phyloP scores from a whole-genome alignment of 1,140 invertebrate species.

The Plodia interpunctella region DNA sequence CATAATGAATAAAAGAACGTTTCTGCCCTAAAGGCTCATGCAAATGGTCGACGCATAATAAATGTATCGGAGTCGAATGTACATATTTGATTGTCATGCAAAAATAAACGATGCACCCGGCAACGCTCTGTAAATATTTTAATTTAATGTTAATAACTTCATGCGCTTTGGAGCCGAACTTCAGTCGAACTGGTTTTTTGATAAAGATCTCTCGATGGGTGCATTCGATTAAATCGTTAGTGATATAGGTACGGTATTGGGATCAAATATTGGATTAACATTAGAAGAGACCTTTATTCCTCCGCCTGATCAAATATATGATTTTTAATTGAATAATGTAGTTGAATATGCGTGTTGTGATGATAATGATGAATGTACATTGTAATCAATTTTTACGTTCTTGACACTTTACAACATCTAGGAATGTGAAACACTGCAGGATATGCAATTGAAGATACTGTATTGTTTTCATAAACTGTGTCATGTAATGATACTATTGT shows the following conservation, averaged over 20 bases:
- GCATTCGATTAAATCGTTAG: conserved; percentile 36
- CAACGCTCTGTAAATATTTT: conserved; percentile 38
- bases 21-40: conserved; percentile 37
- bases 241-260: conserved; percentile 17
- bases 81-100: conserved; percentile 51
- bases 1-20: conserved; percentile 52
- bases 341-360: too few species aligned
- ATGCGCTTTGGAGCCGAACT: conserved; percentile 23
- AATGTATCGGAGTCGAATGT: conserved; percentile 22
- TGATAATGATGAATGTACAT: too few species aligned
- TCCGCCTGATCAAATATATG: neutral
- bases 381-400: too few species aligned
- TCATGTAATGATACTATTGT: too few species aligned
- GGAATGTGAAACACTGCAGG: too few species aligned
- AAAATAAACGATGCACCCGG: conserved; percentile 40
- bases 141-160: conserved; percentile 51
- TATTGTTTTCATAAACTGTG: too few species aligned
- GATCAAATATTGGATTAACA: conserved; percentile 23
- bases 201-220: conserved; percentile 24
- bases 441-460: too few species aligned
- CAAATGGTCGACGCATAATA: conserved; percentile 33
- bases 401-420: too few species aligned
- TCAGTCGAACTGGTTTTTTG: conserved; percentile 27
- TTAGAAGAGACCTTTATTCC: conserved; percentile 12
- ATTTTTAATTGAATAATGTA: neutral